phyloP scores from a whole-genome alignment of 2,797 vertebrate species.

The Chlorospingus semifuscus region DNA sequence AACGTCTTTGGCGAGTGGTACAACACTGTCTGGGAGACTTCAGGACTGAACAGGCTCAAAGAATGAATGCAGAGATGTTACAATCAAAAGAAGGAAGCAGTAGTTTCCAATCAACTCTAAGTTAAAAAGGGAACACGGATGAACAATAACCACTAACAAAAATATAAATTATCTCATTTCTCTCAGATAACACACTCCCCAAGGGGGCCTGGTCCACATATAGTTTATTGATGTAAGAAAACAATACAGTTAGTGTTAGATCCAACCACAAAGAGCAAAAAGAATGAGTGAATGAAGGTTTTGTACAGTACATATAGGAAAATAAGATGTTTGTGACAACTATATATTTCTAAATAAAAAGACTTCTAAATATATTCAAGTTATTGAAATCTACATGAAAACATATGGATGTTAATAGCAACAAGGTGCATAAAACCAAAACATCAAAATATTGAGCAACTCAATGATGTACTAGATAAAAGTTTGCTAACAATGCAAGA shows the following conservation, averaged over 20 bases:
- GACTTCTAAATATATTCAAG: conserved; percentile 77
- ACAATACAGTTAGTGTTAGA: conserved; percentile 89
- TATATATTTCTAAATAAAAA: conserved; percentile 78
- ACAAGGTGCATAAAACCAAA: conserved; percentile 87
- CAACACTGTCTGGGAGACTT: conserved; percentile 49
- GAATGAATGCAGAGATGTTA: conserved; percentile 24
- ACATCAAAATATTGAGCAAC: conserved; percentile 82
- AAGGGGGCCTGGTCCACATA: conserved; percentile 84
- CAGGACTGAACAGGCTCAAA: conserved; percentile 45
- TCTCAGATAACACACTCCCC: conserved; percentile 69
- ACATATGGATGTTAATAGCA: conserved; percentile 86
- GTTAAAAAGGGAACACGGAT: conserved; percentile 56
- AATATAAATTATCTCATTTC: conserved; percentile 64
- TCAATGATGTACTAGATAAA: conserved; percentile 76
- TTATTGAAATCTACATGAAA: conserved; percentile 84
- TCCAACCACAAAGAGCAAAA: conserved; percentile 82
- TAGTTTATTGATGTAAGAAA: conserved; percentile 88
- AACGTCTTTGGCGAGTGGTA: conserved; percentile 44
- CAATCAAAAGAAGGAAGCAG: conserved; percentile 30
- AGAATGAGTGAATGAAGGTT: conserved; percentile 76
- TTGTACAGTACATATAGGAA: conserved; percentile 82
- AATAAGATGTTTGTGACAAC: conserved; percentile 77
- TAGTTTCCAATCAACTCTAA: conserved; percentile 44
- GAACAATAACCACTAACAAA: conserved; percentile 66
- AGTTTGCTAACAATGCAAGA: conserved; percentile 79